These are phyloP conservation scores for Bovichtus variegatus DNA, from an alignment of 2,797 vertebrate genomes.

Conservation along the genomic window DNA sequence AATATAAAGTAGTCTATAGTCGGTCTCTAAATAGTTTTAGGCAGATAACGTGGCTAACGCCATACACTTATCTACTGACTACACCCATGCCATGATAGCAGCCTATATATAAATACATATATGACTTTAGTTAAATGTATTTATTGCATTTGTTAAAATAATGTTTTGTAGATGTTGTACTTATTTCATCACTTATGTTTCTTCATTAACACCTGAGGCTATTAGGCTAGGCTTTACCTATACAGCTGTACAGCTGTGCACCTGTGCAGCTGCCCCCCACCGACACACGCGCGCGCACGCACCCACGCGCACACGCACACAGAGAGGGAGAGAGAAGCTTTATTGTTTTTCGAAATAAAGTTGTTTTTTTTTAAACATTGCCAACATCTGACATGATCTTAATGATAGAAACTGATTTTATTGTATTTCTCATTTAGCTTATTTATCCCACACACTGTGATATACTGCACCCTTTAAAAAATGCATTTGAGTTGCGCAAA, in stretches of 20 bases:
- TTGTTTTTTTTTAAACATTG: not conserved
- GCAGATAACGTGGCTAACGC: slow-evolving; percentile 13
- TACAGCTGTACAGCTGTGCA: slow-evolving; percentile 12
- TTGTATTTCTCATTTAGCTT: too few species aligned
- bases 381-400: not conserved
- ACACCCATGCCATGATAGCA: not conserved
- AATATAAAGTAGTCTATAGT: slow-evolving; percentile 7
- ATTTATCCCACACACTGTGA: not conserved
- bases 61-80: slow-evolving; percentile 26
- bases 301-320: not conserved
- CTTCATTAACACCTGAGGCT: not conserved
- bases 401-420: too few species aligned
- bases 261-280: too few species aligned
- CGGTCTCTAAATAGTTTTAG: slow-evolving; percentile 9
- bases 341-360: not conserved
- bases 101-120: too few species aligned
- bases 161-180: not conserved
- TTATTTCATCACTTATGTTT: not conserved
- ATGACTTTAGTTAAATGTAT: not conserved
- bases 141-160: not conserved
- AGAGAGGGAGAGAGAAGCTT: not conserved
- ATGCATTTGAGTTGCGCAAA: not conserved
- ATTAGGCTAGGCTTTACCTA: not conserved
- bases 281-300: too few species aligned
- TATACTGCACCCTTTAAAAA: not conserved